Percentiles rank a stretch among this genome's conserved stretches.
Evolutionary conservation across 2,113 vertebrate genomes (phyloP).

Genomic region (Typhlomys cinereus): DNA sequence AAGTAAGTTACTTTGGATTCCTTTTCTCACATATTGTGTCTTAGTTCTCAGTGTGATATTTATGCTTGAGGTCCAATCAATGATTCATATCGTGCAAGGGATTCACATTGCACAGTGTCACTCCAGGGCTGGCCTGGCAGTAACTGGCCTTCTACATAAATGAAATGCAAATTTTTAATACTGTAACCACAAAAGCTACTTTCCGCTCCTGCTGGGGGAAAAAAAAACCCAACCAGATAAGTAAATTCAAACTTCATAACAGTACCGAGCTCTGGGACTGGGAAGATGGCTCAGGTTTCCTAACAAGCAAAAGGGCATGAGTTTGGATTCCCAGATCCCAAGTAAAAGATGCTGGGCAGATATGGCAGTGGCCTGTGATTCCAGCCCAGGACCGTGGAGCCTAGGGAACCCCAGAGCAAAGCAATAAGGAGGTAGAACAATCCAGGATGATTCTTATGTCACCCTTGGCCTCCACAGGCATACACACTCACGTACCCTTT

Average conservation of each 20-base stretch:
- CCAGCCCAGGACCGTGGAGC: no score
- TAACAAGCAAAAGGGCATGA: not conserved
- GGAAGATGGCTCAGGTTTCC: not conserved
- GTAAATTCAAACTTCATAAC: not conserved
- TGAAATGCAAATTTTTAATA: not conserved
- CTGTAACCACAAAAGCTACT: not conserved
- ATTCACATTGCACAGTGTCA: not conserved
- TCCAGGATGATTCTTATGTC: no score
- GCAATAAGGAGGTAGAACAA: no score
- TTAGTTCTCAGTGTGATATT: not conserved
- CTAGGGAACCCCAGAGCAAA: no score
- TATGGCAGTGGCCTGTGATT: no score
- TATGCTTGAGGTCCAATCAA: no score
- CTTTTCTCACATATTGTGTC: not conserved
- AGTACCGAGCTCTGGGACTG: no score
- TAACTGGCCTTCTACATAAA: not conserved
- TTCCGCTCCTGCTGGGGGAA: not conserved
- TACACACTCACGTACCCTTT: no score
- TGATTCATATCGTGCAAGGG: no score
- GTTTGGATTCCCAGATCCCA: no score
- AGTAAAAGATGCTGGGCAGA: no score
- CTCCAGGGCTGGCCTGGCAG: not conserved
- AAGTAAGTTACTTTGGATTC: not conserved
- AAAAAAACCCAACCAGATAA: not conserved
- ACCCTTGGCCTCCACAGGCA: no score